These are phyloP conservation scores for Scomber japonicus DNA, from an alignment of 2,113 vertebrate genomes.

Conservation along the genomic window DNA sequence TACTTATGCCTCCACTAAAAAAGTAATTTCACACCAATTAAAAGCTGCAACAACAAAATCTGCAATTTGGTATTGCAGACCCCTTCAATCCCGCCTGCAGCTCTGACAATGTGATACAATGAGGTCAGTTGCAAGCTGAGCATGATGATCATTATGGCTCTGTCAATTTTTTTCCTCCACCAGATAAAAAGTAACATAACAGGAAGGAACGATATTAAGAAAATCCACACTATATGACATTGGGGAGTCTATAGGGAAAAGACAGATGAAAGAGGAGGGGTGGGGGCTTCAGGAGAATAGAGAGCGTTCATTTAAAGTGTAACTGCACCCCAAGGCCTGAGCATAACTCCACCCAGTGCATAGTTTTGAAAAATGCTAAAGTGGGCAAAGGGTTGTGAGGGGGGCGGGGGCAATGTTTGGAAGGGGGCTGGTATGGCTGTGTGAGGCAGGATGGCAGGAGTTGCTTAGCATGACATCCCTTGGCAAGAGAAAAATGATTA, in stretches of 20 bases:
- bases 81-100: constrained; percentile 56
- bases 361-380: too few relatives aligned
- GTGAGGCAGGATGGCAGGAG: too few relatives aligned
- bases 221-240: constrained; percentile 29
- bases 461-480: too few relatives aligned
- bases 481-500: too few relatives aligned
- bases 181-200: constrained; percentile 26
- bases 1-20: constrained; percentile 68
- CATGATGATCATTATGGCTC: constrained; percentile 54
- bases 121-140: constrained; percentile 64
- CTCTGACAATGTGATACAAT: constrained; percentile 71
- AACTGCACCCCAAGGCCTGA: too few relatives aligned
- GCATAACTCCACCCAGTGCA: too few relatives aligned
- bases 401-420: too few relatives aligned
- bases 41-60: constrained; percentile 76
- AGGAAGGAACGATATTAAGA: constrained; percentile 15
- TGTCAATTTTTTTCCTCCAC: not conserved
- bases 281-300: constrained; percentile 1
- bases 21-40: constrained; percentile 86
- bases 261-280: not conserved
- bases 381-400: too few relatives aligned
- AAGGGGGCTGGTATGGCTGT: too few relatives aligned
- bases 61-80: constrained; percentile 46
- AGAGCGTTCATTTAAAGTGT: constrained; percentile 41
- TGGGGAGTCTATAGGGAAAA: not conserved